Percentiles rank a stretch among this genome's conserved stretches.
Evolutionary conservation across 2,113 vertebrate genomes (phyloP).

Genomic region (Xenus cinereus): DNA sequence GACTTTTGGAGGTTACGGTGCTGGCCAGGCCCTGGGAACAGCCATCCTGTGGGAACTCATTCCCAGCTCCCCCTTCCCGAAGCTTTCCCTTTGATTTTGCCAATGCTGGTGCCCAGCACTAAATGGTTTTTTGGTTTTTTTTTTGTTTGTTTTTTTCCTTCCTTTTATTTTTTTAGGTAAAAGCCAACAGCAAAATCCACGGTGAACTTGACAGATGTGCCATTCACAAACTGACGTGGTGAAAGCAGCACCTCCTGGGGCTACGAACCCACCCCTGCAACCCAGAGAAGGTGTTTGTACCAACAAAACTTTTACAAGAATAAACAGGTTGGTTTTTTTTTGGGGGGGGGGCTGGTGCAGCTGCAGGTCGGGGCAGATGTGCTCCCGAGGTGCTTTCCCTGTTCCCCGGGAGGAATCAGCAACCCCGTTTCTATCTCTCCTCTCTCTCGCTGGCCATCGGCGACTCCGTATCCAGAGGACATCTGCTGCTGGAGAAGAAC

Average conservation of each 20-base stretch:
- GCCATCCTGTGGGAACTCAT: neutral
- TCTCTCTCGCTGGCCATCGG: accelerated
- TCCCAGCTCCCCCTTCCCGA: neutral
- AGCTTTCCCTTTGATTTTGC: neutral
- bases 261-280: neutral
- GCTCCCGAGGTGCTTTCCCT: neutral
- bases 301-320: neutral
- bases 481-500: neutral
- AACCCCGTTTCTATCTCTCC: neutral
- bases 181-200: neutral
- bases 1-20: neutral
- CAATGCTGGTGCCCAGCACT: accelerated
- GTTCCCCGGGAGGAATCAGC: neutral
- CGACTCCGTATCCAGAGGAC: accelerated
- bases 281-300: neutral
- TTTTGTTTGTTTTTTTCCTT: neutral
- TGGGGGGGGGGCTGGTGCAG: neutral
- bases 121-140: neutral
- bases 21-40: conserved; percentile 26
- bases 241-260: accelerated
- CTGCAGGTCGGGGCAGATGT: neutral
- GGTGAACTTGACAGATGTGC: neutral
- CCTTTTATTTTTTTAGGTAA: no score
- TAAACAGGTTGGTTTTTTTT: neutral
- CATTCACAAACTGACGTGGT: neutral